Conservation (phyloP, 2,113 vertebrate species). For the Plotosus lineatus region DNA sequence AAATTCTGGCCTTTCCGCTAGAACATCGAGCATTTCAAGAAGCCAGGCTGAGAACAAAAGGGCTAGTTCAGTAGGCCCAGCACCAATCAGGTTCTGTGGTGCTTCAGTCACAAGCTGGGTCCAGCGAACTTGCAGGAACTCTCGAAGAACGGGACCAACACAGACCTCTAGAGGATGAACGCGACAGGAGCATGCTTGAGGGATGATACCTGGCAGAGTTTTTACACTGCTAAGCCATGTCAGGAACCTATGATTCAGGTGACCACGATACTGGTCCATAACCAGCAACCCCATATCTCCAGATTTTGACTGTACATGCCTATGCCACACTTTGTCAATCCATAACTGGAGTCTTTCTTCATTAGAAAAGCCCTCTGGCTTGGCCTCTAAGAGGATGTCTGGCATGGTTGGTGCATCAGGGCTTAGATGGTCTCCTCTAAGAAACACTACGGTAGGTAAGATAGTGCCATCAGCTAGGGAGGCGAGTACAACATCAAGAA, state of each 20-base stretch:
- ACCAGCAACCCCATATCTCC: slow-evolving; percentile 76
- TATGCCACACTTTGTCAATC: slow-evolving; percentile 74
- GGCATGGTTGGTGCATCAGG: slow-evolving; percentile 59
- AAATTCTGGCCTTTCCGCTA: slow-evolving; percentile 69
- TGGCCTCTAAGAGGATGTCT: slow-evolving; percentile 68
- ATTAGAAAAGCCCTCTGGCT: slow-evolving; percentile 72
- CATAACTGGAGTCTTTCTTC: slow-evolving; percentile 77
- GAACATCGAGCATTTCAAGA: slow-evolving; percentile 73
- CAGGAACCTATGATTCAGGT: slow-evolving; percentile 74
- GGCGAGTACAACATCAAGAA: slow-evolving; percentile 77
- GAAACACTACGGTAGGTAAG: slow-evolving; percentile 74
- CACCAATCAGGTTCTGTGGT: slow-evolving; percentile 61
- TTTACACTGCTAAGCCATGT: slow-evolving; percentile 65
- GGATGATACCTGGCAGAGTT: slow-evolving; percentile 75
- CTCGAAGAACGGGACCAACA: slow-evolving; percentile 78
- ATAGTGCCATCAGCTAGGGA: slow-evolving; percentile 78
- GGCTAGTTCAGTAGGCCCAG: slow-evolving; percentile 68
- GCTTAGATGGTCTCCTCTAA: slow-evolving; percentile 53
- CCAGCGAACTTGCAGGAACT: slow-evolving; percentile 87
- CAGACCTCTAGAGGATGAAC: slow-evolving; percentile 86
- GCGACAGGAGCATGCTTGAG: slow-evolving; percentile 77
- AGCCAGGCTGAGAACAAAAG: slow-evolving; percentile 83
- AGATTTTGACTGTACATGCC: slow-evolving; percentile 62
- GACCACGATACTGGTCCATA: slow-evolving; percentile 81
- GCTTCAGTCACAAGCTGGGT: slow-evolving; percentile 67